phyloP scores from a whole-genome alignment of 2,888 invertebrate genomes.

The Apocheima hispidaria region DNA sequence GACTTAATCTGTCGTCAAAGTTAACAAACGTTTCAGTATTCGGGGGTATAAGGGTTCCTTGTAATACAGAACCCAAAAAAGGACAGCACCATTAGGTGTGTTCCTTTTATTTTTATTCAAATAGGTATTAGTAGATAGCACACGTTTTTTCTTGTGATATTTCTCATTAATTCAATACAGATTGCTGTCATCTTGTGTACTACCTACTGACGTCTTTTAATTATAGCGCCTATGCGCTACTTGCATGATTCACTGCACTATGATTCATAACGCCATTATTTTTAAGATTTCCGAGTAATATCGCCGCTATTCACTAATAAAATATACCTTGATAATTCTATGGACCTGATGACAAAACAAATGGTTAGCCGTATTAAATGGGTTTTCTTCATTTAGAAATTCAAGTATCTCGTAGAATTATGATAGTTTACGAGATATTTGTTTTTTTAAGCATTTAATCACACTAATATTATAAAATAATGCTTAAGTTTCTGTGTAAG shows the following conservation, averaged over 20 bases:
- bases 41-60: too few relatives aligned
- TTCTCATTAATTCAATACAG: not conserved
- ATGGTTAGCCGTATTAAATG: not conserved
- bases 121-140: constrained; percentile 3
- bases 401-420: too few relatives aligned
- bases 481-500: too few relatives aligned
- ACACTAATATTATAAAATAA: too few relatives aligned
- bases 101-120: not conserved
- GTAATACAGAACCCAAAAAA: too few relatives aligned
- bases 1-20: too few relatives aligned
- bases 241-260: constrained; percentile 14
- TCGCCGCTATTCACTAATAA: not conserved
- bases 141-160: constrained; percentile 8
- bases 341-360: not conserved
- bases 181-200: not conserved
- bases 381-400: too few relatives aligned
- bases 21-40: too few relatives aligned
- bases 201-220: not conserved
- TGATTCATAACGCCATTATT: constrained; percentile 25
- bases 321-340: not conserved
- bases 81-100: not conserved
- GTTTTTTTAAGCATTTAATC: too few relatives aligned
- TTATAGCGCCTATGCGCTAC: constrained; percentile 6
- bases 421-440: too few relatives aligned
- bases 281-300: constrained; percentile 16